Conservation (phyloP, 2,888 invertebrate genomes). For the Phengaris alcon region DNA sequence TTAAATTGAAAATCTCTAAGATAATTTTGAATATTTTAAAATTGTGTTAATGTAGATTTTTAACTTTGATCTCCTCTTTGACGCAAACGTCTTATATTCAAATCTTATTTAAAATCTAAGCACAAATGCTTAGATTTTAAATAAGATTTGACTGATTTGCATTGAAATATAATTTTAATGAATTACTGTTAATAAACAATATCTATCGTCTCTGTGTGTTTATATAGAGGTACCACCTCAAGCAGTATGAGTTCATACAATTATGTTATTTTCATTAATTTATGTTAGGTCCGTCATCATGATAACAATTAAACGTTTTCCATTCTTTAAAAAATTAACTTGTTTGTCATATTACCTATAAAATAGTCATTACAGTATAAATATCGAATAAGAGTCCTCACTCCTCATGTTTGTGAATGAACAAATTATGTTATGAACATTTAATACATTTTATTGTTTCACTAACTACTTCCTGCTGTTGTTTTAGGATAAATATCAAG, state of each 20-base stretch:
- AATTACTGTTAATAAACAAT: conserved; percentile 8
- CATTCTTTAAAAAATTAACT: too few species aligned
- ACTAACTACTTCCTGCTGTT: not conserved
- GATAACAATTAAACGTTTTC: not conserved
- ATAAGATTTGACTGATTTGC: not conserved
- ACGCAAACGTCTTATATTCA: too few species aligned
- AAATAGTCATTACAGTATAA: not conserved
- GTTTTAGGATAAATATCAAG: not conserved
- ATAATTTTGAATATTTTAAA: not conserved
- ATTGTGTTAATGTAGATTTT: conserved; percentile 1
- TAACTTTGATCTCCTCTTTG: conserved; percentile 13
- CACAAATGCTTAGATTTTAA: not conserved
- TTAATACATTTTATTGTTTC: not conserved
- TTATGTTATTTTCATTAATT: not conserved
- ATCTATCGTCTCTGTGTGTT: not conserved
- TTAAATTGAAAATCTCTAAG: not conserved
- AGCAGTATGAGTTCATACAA: too few species aligned
- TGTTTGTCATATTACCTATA: not conserved
- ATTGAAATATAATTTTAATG: not conserved
- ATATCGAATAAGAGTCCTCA: not conserved
- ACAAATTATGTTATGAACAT: not conserved
- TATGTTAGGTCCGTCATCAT: not conserved
- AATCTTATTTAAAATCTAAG: too few species aligned
- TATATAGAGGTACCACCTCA: not conserved
- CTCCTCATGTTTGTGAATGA: too few species aligned